phyloP scores from a whole-genome alignment of 2,888 invertebrate genomes.

The Xanthia icteritia region DNA sequence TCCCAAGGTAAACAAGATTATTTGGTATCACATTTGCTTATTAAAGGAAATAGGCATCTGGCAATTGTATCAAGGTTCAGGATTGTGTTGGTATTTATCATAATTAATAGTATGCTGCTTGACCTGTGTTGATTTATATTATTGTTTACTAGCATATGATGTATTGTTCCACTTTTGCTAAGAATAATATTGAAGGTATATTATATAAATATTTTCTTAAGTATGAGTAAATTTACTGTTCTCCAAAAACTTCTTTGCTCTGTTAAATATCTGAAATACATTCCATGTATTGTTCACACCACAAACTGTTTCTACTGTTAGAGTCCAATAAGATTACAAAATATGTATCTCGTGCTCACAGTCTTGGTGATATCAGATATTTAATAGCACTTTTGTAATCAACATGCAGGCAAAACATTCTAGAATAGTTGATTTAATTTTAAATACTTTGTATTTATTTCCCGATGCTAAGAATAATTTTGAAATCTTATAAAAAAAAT shows the following conservation, averaged over 20 bases:
- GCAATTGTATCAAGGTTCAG: slow-evolving; percentile 60
- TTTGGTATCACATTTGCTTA: slow-evolving; percentile 56
- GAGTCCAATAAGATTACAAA: not conserved
- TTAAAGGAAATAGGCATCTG: slow-evolving; percentile 56
- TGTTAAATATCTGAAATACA: not conserved
- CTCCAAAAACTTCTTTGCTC: not conserved
- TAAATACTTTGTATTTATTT: not conserved
- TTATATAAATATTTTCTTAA: not conserved
- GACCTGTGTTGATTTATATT: slow-evolving; percentile 55
- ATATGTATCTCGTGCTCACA: not conserved
- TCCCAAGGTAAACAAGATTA: slow-evolving; percentile 81
- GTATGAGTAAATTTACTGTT: not conserved
- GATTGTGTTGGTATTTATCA: slow-evolving; percentile 40
- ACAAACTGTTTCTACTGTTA: not conserved
- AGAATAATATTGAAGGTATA: not conserved
- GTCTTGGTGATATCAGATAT: not conserved
- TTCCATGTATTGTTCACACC: not conserved
- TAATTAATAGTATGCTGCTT: slow-evolving; percentile 43
- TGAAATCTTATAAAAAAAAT: not conserved
- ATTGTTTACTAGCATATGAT: slow-evolving; percentile 59
- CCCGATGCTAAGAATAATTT: not conserved
- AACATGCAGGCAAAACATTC: not conserved
- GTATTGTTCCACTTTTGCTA: slow-evolving; percentile 26
- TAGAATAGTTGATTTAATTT: slow-evolving; percentile 1
- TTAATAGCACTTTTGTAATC: slow-evolving; percentile 14